These are phyloP conservation scores for Pholis gunnellus DNA, from an alignment of 2,113 vertebrate species.

Conservation along the genomic window DNA sequence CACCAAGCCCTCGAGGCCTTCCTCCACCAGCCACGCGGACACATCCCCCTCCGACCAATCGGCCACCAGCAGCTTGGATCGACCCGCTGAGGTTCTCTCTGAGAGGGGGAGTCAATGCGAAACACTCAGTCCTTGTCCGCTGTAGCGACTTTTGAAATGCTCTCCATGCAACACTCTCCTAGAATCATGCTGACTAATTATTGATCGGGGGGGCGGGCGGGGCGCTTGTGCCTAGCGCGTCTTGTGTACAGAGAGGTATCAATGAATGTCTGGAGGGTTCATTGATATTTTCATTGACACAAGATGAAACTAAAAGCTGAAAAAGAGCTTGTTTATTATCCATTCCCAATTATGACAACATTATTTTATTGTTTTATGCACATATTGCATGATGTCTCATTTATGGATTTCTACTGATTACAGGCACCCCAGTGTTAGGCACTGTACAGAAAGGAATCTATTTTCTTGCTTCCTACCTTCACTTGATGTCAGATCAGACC, in stretches of 20 bases:
- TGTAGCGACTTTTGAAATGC: conserved; percentile 39
- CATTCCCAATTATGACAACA: background rate
- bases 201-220: conserved; percentile 40
- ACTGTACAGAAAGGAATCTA: background rate
- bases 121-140: conserved; percentile 34
- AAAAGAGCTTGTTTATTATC: background rate
- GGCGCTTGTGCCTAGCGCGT: background rate
- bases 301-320: conserved; percentile 21
- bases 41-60: conserved; percentile 95
- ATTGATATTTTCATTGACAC: conserved; percentile 32
- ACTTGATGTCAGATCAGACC: conserved; percentile 36
- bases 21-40: conserved; percentile 89
- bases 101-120: conserved; percentile 59
- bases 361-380: background rate
- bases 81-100: conserved; percentile 75
- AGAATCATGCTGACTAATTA: conserved; percentile 43
- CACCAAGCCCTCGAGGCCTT: conserved; percentile 87
- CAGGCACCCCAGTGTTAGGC: background rate
- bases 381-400: background rate
- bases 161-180: conserved; percentile 14
- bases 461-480: conserved; percentile 59
- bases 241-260: conserved; percentile 1
- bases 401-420: conserved; percentile 7
- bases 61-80: conserved; percentile 79
- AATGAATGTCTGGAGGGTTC: conserved; percentile 43